Percentiles rank a stretch among this genome's conserved stretches.
phyloP scores from a whole-genome alignment of 2,888 invertebrate species.

The Melieria picta region DNA sequence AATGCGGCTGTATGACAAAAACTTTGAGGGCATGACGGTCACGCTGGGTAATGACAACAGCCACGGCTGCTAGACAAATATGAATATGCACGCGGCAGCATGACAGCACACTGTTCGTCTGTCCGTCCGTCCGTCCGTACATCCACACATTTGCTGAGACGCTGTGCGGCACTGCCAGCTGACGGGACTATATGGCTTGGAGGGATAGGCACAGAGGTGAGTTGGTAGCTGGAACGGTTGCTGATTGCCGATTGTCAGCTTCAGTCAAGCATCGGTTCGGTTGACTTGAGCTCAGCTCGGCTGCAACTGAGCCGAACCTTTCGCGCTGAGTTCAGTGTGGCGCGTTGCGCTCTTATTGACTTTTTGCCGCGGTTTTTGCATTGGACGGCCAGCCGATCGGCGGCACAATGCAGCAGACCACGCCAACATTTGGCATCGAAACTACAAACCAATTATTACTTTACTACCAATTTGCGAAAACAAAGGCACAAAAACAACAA shows the following conservation, averaged over 20 bases:
- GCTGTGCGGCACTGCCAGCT: no score
- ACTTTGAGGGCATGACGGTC: slow-evolving; percentile 58
- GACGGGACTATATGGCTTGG: no score
- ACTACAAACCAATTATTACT: slow-evolving; percentile 59
- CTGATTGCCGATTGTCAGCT: not conserved
- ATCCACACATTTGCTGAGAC: no score
- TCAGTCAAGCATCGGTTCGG: slow-evolving; percentile 14
- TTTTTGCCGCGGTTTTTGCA: not conserved
- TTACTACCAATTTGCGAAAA: slow-evolving; percentile 57
- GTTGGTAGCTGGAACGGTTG: no score
- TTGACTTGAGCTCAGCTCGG: slow-evolving; percentile 1
- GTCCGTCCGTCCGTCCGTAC: no score
- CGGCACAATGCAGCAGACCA: not conserved
- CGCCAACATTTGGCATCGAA: slow-evolving; percentile 36
- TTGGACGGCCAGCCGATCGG: not conserved
- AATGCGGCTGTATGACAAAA: slow-evolving; percentile 18
- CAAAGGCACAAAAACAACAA: slow-evolving; percentile 21
- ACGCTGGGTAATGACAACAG: slow-evolving; percentile 49
- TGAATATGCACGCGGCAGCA: not conserved
- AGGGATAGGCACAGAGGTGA: no score
- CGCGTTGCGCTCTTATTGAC: not conserved
- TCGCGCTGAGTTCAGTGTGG: not conserved
- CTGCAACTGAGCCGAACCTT: not conserved
- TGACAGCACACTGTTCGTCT: not conserved
- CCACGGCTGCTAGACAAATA: not conserved